Base-by-base conservation (phyloP, 2,888 invertebrate genomes). In the Perithous albicinctus region DNA sequence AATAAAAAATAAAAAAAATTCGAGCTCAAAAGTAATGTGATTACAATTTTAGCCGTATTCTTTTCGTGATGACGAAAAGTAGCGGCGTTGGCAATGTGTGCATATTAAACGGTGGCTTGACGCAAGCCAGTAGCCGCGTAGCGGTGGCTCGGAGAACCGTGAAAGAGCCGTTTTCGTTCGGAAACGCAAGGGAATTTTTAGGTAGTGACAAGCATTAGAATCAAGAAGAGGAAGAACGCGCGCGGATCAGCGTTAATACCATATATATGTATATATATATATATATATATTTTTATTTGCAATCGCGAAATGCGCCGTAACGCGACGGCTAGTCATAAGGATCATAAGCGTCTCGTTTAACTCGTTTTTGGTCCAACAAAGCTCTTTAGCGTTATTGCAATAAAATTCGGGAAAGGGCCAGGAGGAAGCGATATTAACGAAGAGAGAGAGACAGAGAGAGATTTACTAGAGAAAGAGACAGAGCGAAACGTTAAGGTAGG, bases 121-220 rank as follows among this genome's bases (percentile, higher is more conserved):
- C n/a, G 20, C 7, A 18, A 15, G n/a, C n/a, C 4, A 38, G 41
- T n/a, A 3, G 48, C 63, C 63, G 12, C 63, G 43, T 64, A 38
- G 80, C 64, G 75, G 61, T 15, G 5, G 46, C 29, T 64, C 15
- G 43, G 1, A 12, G 54, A 78, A 78, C 18, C 61, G 63, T 66
- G 48, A 69, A 51, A 70, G 70, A 75, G 63, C 46, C 70, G 75
- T 75, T 80, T 78, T 70, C 80, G 69, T 80, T 80, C 64, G 56
- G 75, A 59, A 72, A 66, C 76, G 76, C 51, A 69, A 66, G 61
- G 72, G 54, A 48, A 76, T 76, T 80, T 72, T 76, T 80, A 80
- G 72, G 67, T 80, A 80, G 80, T 80, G 80, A 67, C 80, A 76
- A 32, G 76, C 80, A 66, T 80, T 76, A 76, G 80, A 76, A 80